Evolutionary conservation across 2,888 invertebrate genomes (phyloP), one percentile per base, ranked within the genome.

Genomic region (Atethmia centrago): DNA sequence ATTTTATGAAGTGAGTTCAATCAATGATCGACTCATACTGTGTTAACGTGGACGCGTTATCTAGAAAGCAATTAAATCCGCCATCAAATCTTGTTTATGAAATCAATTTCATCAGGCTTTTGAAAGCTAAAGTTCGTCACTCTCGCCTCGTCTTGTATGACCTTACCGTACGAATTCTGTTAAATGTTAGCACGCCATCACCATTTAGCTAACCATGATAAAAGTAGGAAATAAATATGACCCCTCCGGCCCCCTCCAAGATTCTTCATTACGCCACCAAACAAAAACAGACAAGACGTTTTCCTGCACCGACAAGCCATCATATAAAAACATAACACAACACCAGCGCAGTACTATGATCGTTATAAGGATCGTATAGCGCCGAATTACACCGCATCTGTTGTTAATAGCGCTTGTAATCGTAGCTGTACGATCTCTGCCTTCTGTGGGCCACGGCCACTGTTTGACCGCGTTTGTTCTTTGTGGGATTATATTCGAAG

Each of bases 321-420:
- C 51, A 31, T 58, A 74, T 49, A 81, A 74, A 71, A 74, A 65
- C 63, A 64, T 71, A 51, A 45, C 42, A 69, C 36, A 58, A 59
- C 58, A 58, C 14, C 21, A 69, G 42, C 31, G 40, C 47, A 51
- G 49, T 53, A 56, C 68, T 73, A 67, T 61, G 51, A 63, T 63
- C 61, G 55, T 74, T 70, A 74, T 64, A 71, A 40, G 61, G 55
- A 70, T 70, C 74, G 61, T 72, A 79, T 61, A 62, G 56, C 63
- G 68, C 68, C 62, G 74, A 65, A 86, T 84, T 62, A 73, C 77
- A 53, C 31, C 62, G 47, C 80, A 77, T 64, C 65, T 84, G 77
- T 59, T 56, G 47, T 74, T 77, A 80, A 84, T 70, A 58, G 67
- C 16, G 42, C 42, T 31, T 66, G 74, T 77, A 64, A 72, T 72